Conservation (phyloP, 64 coral and sea anemone species). For the Montipora capricornis region DNA sequence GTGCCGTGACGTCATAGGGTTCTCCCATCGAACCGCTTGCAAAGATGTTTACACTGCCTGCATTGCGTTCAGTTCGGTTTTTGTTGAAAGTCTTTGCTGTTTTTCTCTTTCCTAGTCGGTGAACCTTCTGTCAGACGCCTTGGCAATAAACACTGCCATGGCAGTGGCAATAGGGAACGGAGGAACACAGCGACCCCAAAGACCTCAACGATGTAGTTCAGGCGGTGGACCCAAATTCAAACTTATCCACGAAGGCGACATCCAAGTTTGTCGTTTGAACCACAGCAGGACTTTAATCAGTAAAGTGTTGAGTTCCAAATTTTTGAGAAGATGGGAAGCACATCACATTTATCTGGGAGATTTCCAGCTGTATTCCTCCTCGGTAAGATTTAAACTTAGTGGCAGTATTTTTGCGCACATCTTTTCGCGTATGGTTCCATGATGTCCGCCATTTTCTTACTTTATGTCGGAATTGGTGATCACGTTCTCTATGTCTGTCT, state of each 20-base stretch:
- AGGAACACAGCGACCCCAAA: conserved; percentile 58
- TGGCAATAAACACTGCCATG: conserved; percentile 69
- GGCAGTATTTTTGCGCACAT: neutral
- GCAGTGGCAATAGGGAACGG: conserved; percentile 82
- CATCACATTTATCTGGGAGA: conserved; percentile 96
- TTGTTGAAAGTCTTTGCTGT: conserved; percentile 15
- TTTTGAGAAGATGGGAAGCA: conserved; percentile 96
- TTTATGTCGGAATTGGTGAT: neutral
- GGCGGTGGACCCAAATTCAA: conserved; percentile 96
- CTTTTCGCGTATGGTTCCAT: neutral
- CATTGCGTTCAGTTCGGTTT: neutral
- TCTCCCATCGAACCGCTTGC: conserved; percentile 17
- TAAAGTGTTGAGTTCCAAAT: conserved; percentile 99
- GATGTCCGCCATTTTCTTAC: conserved; percentile 52
- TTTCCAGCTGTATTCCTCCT: conserved; percentile 95
- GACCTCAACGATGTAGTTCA: conserved; percentile 84
- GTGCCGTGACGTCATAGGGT: conserved; percentile 17
- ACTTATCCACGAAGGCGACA: conserved; percentile 97
- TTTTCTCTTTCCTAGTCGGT: conserved; percentile 35
- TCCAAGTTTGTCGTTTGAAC: conserved; percentile 99
- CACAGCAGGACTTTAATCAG: conserved; percentile 98
- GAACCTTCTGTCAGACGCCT: conserved; percentile 44
- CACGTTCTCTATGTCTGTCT: neutral
- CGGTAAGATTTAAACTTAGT: conserved; percentile 69
- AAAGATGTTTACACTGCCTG: conserved; percentile 39